Conservation (phyloP, 2,888 invertebrate species). For the Amorpha juglandis region DNA sequence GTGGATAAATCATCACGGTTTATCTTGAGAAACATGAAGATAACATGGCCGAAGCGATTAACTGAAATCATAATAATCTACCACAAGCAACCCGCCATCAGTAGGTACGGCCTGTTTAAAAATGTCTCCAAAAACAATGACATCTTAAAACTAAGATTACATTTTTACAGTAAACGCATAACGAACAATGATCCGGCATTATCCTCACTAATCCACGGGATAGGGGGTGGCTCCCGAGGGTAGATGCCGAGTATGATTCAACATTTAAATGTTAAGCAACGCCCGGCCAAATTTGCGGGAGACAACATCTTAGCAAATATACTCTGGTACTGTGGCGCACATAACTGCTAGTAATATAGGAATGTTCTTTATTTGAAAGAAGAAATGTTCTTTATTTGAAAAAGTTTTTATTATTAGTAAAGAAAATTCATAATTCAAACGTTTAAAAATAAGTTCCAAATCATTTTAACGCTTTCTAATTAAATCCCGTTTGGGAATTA, state of each 20-base stretch:
- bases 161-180: conserved; percentile 12
- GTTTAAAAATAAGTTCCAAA: too few relatives aligned
- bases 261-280: conserved; percentile 81
- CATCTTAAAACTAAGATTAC: neutral
- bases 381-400: neutral
- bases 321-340: conserved; percentile 48
- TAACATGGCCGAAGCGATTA: too few relatives aligned
- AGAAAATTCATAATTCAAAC: too few relatives aligned
- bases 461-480: too few relatives aligned
- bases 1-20: too few relatives aligned
- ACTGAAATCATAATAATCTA: too few relatives aligned
- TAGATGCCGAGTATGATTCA: conserved; percentile 66
- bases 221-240: conserved; percentile 31
- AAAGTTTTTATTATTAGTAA: too few relatives aligned
- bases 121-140: neutral
- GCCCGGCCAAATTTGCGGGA: conserved; percentile 73
- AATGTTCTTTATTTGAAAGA: too few relatives aligned
- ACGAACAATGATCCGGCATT: conserved; percentile 43
- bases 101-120: too few relatives aligned
- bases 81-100: too few relatives aligned
- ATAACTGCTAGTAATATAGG: conserved; percentile 42
- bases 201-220: conserved; percentile 50
- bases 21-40: too few relatives aligned
- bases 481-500: too few relatives aligned
- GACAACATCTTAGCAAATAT: conserved; percentile 67